A percentile compares a stretch with the other conserved stretches of the same genome.
Conservation (phyloP, 2,113 vertebrate species). For the Macquaria australasica region DNA sequence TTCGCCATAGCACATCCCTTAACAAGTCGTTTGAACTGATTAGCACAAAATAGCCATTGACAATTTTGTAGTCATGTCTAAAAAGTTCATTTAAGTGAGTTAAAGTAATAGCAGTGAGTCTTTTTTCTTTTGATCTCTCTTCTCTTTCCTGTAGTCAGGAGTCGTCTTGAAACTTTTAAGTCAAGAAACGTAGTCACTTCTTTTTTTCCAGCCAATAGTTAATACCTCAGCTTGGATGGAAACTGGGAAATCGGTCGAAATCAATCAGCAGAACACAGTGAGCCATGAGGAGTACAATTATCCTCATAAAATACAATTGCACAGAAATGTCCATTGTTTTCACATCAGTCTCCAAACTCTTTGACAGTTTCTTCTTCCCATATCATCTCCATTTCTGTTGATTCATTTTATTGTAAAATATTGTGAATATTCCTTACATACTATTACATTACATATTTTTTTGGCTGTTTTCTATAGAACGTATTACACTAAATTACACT, state of each 20-base stretch:
- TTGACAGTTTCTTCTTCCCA: background rate
- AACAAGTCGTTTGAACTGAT: background rate
- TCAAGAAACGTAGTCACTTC: background rate
- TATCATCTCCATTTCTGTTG: background rate
- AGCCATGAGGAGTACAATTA: slow-evolving; percentile 24
- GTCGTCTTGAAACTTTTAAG: background rate
- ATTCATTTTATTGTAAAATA: background rate
- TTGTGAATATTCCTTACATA: background rate
- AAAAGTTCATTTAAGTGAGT: background rate
- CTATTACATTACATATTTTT: background rate
- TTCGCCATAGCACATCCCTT: background rate
- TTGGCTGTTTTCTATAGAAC: background rate
- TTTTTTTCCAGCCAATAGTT: background rate
- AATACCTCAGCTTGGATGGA: slow-evolving; percentile 1
- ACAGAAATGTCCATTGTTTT: background rate
- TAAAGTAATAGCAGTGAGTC: background rate
- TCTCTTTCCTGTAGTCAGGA: background rate
- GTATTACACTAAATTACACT: background rate
- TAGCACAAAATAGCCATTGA: background rate
- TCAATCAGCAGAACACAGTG: background rate
- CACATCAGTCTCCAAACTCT: background rate
- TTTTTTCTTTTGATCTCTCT: background rate
- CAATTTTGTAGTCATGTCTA: background rate
- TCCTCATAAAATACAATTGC: slow-evolving; percentile 8
- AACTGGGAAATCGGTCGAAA: slow-evolving; percentile 19